These are phyloP conservation scores for Ecliptopera silaceata DNA, from an alignment of 2,888 invertebrate species.

Conservation along the genomic window DNA sequence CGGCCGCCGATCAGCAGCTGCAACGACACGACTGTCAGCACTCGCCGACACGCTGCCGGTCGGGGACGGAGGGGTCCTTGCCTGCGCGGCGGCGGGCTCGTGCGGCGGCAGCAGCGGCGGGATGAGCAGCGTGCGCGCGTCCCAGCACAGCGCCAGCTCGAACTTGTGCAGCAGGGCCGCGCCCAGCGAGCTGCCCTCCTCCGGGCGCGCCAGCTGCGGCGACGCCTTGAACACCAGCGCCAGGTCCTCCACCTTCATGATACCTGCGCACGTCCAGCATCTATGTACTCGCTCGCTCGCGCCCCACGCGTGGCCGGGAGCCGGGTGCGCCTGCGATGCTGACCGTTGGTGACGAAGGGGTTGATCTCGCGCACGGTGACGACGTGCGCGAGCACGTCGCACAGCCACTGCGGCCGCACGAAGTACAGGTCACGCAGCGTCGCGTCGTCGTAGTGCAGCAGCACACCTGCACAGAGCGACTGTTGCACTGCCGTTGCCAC, in stretches of 20 bases:
- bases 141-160: constrained; percentile 98
- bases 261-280: constrained; percentile 67
- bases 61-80: no score
- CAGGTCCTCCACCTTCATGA: constrained; percentile 97
- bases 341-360: constrained; percentile 94
- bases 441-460: constrained; percentile 97
- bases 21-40: no score
- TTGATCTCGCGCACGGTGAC: constrained; percentile 98
- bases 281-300: no score
- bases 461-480: constrained; percentile 87
- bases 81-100: neutral
- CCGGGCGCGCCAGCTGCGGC: constrained; percentile 85
- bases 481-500: no score
- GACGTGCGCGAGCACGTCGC: constrained; percentile 98
- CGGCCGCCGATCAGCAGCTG: constrained; percentile 60
- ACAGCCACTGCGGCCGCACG: constrained; percentile 98
- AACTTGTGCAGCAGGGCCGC: constrained; percentile 97
- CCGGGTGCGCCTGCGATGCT: no score
- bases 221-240: constrained; percentile 96
- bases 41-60: no score
- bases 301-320: no score
- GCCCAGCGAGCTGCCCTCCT: constrained; percentile 89
- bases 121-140: constrained; percentile 95
- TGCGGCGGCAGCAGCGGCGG: constrained; percentile 91
- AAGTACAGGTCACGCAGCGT: constrained; percentile 97